These are phyloP conservation scores for Triops longicaudatus DNA, from an alignment of 1,140 invertebrate genomes.

Conservation along the genomic window DNA sequence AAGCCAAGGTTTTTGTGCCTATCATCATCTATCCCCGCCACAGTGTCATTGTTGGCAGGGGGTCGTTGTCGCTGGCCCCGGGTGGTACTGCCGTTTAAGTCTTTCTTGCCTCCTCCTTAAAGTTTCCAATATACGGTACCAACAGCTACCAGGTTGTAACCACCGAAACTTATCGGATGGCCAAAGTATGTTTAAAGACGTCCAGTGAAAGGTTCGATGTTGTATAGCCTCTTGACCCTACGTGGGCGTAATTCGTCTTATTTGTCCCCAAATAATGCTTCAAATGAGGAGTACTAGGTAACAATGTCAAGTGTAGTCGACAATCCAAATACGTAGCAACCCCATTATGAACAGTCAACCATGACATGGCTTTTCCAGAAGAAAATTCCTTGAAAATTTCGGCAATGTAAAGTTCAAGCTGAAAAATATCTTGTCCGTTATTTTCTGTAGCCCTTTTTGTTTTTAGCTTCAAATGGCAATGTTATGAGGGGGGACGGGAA, in stretches of 20 bases:
- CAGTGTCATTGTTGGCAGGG: slow-evolving; percentile 14
- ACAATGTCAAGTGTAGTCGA: too few relatives aligned
- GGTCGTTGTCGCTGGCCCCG: slow-evolving; percentile 13
- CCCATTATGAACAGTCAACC: too few relatives aligned
- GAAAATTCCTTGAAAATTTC: too few relatives aligned
- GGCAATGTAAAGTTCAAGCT: background rate
- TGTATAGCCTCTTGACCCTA: too few relatives aligned
- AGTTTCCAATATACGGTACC: background rate
- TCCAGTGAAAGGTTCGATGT: background rate
- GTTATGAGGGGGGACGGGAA: background rate
- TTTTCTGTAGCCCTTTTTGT: background rate
- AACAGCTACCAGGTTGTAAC: background rate
- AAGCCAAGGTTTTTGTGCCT: slow-evolving; percentile 14
- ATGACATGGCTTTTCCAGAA: too few relatives aligned
- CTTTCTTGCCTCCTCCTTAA: background rate
- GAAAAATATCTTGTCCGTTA: background rate
- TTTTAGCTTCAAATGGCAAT: background rate
- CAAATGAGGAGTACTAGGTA: too few relatives aligned
- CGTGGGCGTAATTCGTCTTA: too few relatives aligned
- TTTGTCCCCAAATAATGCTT: too few relatives aligned
- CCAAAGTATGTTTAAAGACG: background rate
- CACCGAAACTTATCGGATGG: background rate
- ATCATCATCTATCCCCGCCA: slow-evolving; percentile 14
- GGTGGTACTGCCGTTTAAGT: slow-evolving; percentile 14
- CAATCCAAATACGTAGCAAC: too few relatives aligned